phyloP scores from a whole-genome alignment of 1,140 invertebrate species.

The Pygmarrhopalites habei region DNA sequence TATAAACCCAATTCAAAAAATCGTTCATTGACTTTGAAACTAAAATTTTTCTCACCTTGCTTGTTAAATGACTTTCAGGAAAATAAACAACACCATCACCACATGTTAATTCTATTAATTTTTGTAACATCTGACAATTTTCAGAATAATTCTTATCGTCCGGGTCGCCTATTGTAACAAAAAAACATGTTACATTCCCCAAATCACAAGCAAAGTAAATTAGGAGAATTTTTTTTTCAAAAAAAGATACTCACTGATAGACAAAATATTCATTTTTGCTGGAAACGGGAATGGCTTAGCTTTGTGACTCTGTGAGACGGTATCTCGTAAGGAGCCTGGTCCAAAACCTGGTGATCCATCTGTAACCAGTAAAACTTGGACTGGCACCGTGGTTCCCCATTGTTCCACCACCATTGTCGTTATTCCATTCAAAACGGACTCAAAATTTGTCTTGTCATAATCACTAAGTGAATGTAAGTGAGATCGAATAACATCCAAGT shows the following conservation, averaged over 20 bases:
- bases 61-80: conserved; percentile 53
- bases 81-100: conserved; percentile 57
- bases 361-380: conserved; percentile 71
- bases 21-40: not conserved
- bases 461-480: conserved; percentile 66
- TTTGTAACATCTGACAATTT: conserved; percentile 47
- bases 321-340: conserved; percentile 51
- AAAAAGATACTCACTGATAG: conserved; percentile 47
- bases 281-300: conserved; percentile 72
- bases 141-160: conserved; percentile 43
- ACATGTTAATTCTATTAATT: conserved; percentile 54
- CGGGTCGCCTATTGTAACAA: conserved; percentile 49
- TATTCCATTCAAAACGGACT: conserved; percentile 65
- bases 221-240: not conserved
- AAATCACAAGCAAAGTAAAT: not conserved
- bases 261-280: conserved; percentile 67
- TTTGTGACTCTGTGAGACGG: conserved; percentile 54
- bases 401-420: conserved; percentile 67
- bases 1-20: conserved; percentile 10
- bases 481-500: conserved; percentile 67
- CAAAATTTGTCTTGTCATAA: conserved; percentile 75
- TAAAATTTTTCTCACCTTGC: conserved; percentile 41
- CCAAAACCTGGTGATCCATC: conserved; percentile 70
- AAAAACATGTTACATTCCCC: not conserved
- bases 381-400: conserved; percentile 73